Percentiles rank a stretch among this genome's conserved stretches.
phyloP scores from a whole-genome alignment of 1,140 invertebrate genomes.

The Drosophila rufa region DNA sequence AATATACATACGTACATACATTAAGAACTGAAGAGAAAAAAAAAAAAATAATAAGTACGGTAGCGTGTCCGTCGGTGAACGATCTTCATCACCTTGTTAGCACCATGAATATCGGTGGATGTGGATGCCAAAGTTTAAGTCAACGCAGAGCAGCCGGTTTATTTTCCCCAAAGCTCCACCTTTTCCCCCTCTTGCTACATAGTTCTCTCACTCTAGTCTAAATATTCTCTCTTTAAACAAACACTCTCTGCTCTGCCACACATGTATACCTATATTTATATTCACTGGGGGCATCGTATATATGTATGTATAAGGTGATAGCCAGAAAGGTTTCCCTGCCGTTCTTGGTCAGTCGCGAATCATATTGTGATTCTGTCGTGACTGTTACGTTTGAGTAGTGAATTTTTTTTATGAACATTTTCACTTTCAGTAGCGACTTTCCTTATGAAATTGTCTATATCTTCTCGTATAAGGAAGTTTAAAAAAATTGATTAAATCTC shows the following conservation, averaged over 20 bases:
- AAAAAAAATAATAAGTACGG: constrained; percentile 61
- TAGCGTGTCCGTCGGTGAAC: constrained; percentile 66
- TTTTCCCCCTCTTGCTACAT: not conserved
- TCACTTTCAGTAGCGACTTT: not conserved
- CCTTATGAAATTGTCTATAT: not conserved
- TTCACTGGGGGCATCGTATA: not conserved
- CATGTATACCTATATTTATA: not conserved
- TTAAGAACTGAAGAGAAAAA: constrained; percentile 42
- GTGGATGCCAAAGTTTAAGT: constrained; percentile 40
- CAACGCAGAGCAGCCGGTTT: constrained; percentile 66
- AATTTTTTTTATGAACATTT: not conserved
- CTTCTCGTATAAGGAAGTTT: not conserved
- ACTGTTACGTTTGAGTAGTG: not conserved
- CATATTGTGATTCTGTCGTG: not conserved
- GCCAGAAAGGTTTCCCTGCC: not conserved
- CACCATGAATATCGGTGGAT: constrained; percentile 52
- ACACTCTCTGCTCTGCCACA: not conserved
- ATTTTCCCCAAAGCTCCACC: constrained; percentile 51
- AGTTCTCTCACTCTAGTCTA: not conserved
- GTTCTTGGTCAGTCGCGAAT: not conserved
- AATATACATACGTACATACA: constrained; percentile 2
- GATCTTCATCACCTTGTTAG: constrained; percentile 79
- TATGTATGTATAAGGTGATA: not conserved
- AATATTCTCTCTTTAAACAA: constrained; percentile 15
- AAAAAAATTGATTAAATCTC: not conserved